Conservation (phyloP, 2,113 vertebrate species). For the Callipepla squamata region DNA sequence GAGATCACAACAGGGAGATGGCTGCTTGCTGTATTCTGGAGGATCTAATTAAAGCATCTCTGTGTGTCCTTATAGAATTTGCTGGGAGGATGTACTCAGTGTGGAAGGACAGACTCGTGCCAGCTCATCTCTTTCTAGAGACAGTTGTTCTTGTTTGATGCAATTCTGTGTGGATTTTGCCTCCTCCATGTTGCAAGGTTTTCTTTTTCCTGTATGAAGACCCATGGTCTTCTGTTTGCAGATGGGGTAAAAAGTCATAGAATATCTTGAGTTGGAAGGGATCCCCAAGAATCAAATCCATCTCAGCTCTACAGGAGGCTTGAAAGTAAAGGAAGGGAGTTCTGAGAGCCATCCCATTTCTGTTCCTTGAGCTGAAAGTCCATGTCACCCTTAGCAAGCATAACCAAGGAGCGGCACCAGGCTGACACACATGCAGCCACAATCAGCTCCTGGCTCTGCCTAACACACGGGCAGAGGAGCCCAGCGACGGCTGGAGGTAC, state of each 20-base stretch:
- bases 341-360: accelerated
- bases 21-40: constrained; percentile 24
- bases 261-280: neutral
- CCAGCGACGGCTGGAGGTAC: neutral
- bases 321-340: too few species aligned
- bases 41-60: neutral
- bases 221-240: neutral
- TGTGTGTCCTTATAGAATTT: neutral
- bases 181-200: neutral
- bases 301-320: neutral
- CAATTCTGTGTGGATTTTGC: neutral
- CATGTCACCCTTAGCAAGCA: accelerated
- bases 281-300: neutral
- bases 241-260: neutral
- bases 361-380: neutral
- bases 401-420: neutral
- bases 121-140: constrained; percentile 35
- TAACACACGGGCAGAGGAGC: accelerated
- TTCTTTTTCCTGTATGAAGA: accelerated
- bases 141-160: constrained; percentile 18
- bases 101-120: neutral
- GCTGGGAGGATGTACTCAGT: neutral
- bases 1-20: constrained; percentile 53
- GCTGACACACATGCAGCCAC: accelerated
- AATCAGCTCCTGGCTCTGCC: neutral